phyloP scores from a whole-genome alignment of 1,140 invertebrate genomes.

The Heterodera schachtii region DNA sequence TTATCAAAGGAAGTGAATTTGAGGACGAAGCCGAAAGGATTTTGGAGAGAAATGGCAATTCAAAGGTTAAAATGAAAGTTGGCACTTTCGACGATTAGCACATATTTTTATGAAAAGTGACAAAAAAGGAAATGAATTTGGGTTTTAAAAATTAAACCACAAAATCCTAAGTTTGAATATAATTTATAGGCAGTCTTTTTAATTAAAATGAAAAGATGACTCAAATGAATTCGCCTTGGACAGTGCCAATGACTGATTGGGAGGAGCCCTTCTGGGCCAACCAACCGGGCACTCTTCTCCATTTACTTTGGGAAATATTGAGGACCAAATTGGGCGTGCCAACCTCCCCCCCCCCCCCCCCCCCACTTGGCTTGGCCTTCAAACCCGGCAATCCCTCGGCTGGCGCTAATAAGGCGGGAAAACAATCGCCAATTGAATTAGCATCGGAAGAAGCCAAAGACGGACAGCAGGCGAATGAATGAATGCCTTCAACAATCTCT shows the following conservation, averaged over 20 bases:
- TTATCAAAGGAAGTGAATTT: not conserved
- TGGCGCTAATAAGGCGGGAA: conserved; percentile 7
- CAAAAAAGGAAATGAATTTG: too few species aligned
- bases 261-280: conserved; percentile 9
- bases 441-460: not conserved
- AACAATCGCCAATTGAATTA: conserved; percentile 22
- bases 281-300: not conserved
- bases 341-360: not conserved
- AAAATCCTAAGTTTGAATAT: too few species aligned
- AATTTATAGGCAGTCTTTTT: too few species aligned
- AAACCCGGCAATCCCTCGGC: not conserved
- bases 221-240: not conserved
- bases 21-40: not conserved
- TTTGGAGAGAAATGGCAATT: not conserved
- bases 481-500: not conserved
- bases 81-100: too few species aligned
- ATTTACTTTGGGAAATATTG: not conserved
- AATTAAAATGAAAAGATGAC: too few species aligned
- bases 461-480: not conserved
- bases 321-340: not conserved
- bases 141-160: too few species aligned
- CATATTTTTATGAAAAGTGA: too few species aligned
- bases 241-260: not conserved
- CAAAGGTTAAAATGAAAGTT: too few species aligned
- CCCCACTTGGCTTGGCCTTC: not conserved